Evolutionary conservation across 1,140 invertebrate species (phyloP).

Genomic region (Batillaria attramentaria): DNA sequence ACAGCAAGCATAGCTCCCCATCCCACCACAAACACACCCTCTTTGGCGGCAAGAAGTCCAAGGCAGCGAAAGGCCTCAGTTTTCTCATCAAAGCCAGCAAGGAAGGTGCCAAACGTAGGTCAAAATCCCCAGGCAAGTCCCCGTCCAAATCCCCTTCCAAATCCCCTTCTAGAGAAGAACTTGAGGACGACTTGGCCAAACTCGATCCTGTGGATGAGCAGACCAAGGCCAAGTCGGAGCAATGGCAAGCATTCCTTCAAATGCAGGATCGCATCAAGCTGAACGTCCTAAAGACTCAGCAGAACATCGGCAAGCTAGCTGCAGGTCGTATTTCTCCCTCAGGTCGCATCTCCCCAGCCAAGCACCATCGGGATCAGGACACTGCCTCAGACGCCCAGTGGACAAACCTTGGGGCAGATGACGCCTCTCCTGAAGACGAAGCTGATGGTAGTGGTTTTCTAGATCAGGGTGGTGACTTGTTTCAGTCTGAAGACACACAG

Average conservation of each 20-base stretch:
- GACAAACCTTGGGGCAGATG: slow-evolving; percentile 30
- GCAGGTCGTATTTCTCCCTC: slow-evolving; percentile 51
- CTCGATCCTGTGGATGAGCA: slow-evolving; percentile 55
- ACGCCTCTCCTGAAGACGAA: slow-evolving; percentile 18
- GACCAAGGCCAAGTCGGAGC: slow-evolving; percentile 66
- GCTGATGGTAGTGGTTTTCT: background rate
- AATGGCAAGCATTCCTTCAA: slow-evolving; percentile 72
- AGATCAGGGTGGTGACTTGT: background rate
- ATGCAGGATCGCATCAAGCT: slow-evolving; percentile 71
- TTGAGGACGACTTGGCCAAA: slow-evolving; percentile 53
- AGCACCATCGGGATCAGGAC: slow-evolving; percentile 22
- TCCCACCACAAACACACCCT: slow-evolving; percentile 31
- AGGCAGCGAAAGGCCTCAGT: slow-evolving; percentile 52
- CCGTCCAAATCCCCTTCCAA: slow-evolving; percentile 46
- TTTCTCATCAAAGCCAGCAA: slow-evolving; percentile 47
- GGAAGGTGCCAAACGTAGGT: slow-evolving; percentile 39
- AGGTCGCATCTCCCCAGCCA: slow-evolving; percentile 46
- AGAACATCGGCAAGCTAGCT: slow-evolving; percentile 66
- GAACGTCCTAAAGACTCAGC: slow-evolving; percentile 69
- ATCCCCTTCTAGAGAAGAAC: slow-evolving; percentile 57
- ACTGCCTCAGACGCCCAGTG: background rate
- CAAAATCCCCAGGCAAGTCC: slow-evolving; percentile 55
- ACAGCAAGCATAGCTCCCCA: slow-evolving; percentile 27
- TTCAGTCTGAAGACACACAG: slow-evolving; percentile 4
- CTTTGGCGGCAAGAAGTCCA: slow-evolving; percentile 42